These are phyloP conservation scores for Sciurus vulgaris DNA, from an alignment of 2,797 vertebrate genomes.

Conservation along the genomic window DNA sequence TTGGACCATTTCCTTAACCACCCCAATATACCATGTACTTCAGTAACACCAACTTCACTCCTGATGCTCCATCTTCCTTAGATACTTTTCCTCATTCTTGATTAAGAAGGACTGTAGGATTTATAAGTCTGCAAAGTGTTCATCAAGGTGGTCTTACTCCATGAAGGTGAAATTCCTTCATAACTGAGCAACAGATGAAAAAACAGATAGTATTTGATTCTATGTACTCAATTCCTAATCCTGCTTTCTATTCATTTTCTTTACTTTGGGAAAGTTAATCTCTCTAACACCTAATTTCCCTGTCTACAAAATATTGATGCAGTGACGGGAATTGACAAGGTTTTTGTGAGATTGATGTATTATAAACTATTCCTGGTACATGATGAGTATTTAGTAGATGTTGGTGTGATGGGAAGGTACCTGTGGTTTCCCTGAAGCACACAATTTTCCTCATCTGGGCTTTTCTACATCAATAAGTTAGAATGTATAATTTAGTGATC, in stretches of 20 bases:
- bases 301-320: constrained; percentile 33
- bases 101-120: not conserved
- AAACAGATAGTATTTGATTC: not conserved
- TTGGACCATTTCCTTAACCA: not conserved
- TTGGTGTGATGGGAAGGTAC: not conserved
- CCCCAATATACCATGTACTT: not conserved
- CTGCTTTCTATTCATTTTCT: not conserved
- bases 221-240: not conserved
- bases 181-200: not conserved
- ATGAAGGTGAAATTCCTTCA: not conserved
- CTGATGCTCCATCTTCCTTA: not conserved
- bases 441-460: not conserved
- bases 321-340: not conserved
- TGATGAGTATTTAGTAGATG: not conserved
- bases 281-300: not conserved
- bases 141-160: not conserved
- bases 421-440: not conserved
- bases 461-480: not conserved
- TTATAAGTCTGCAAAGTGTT: not conserved
- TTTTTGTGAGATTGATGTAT: not conserved
- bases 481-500: not conserved
- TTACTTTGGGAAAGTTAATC: not conserved
- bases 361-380: not conserved
- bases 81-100: not conserved
- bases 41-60: not conserved